These are phyloP conservation scores for Malurus alboscapulatus DNA, from an alignment of 2,113 vertebrate genomes.

Conservation along the genomic window DNA sequence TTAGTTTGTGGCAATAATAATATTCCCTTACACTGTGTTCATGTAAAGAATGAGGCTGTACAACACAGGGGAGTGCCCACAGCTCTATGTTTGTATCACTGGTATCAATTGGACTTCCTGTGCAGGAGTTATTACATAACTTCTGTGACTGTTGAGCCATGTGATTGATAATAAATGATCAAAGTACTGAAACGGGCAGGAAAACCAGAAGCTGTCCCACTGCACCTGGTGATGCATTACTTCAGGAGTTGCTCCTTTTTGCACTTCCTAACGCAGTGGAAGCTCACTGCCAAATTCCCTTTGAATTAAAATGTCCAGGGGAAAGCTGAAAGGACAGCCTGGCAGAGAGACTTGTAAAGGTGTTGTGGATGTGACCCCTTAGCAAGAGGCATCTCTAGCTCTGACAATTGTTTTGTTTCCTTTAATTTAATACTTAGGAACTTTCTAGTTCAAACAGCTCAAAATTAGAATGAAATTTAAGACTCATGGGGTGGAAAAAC, in stretches of 20 bases:
- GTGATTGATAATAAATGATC: background rate
- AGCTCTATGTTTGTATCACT: background rate
- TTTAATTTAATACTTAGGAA: background rate
- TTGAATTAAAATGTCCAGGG: background rate
- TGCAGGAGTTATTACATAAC: background rate
- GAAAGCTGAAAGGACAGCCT: background rate
- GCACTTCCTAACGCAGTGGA: accelerated
- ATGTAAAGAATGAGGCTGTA: background rate
- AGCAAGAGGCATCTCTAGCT: background rate
- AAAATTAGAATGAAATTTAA: background rate
- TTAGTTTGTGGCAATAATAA: background rate
- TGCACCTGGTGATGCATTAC: background rate
- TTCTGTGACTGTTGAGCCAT: background rate
- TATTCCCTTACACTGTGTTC: background rate
- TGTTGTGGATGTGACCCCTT: background rate
- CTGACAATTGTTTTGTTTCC: background rate
- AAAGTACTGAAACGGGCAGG: background rate
- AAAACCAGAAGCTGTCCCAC: background rate
- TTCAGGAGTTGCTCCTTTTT: accelerated
- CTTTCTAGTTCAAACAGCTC: background rate
- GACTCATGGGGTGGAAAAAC: background rate
- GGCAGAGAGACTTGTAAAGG: background rate
- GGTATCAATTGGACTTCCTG: background rate
- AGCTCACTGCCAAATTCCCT: background rate
- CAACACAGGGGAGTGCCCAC: background rate